Base-by-base conservation (phyloP, 1,140 invertebrate species). In the Thaumetopoea pityocampa region DNA sequence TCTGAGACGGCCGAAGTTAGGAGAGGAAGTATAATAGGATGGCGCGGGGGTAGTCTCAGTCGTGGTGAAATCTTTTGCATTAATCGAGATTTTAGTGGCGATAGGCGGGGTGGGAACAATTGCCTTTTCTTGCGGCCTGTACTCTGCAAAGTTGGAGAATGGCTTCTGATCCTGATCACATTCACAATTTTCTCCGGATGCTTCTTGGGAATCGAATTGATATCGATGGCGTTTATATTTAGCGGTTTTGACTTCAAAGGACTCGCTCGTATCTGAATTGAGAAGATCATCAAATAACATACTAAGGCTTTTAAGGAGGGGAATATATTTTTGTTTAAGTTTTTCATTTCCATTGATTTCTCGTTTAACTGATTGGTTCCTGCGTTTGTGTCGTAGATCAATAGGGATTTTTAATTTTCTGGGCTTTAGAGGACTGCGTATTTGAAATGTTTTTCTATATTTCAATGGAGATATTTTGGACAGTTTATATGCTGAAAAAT, bases 241-340 rank as follows among this genome's bases (percentile, higher is more conserved):
- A 9, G 33, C 23, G 49, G 43, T 48, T 46, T 23, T 38, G 16
- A 34, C 37, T 32, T 68, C 42, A 28, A 55, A 38, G 29, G 55
- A 59, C 24, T 76, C 64, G 51, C 64, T 49, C 29, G 61, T 49
- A 41, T 62, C 58, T 35, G 63, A 28, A 19, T 43, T 27, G 44
- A 84, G 61, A 37, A 84, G 59, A 72, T 78, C 72, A 60, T 80
- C 73, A 67, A 81, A 71, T 38, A 84, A 46, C 44, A 77, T 28
- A 40, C 72, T 58, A 51, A 84, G 54, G 56, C 62, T 74, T 45
- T 60, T 70, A 69, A 84, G 68, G 29, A 84, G 46, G 11, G 79
- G 77, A 15, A 78, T 66, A 24, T 79, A 73, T 52, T 76, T 70
- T 16, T 60, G 34, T 52, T 68, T 66, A 43, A 68, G 43, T 32